Base-by-base conservation (phyloP, 1,140 invertebrate species). In the Tribolium madens region DNA sequence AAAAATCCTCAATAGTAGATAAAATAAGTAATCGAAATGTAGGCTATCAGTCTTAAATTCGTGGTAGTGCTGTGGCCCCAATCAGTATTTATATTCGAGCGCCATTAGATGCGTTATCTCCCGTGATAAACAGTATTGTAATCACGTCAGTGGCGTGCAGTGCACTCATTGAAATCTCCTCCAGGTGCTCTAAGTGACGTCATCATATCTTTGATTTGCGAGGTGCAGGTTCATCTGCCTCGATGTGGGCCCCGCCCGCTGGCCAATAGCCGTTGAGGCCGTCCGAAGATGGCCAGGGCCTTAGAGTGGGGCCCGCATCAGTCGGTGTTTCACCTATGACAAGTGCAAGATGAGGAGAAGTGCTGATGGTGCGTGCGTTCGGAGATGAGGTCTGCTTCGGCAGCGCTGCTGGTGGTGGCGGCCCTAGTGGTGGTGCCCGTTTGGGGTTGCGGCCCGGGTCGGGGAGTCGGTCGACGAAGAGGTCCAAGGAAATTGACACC, bases 401-500 rank as follows among this genome's bases (percentile, higher is more conserved):
- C 78, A 75, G 86, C 76, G 83, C 81, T 50, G 74, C 83, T 82
- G 57, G 69, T 84, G 57, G 81, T 82, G 57, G 68, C 83, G 57
- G 81, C 76, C 77, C 78, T 82, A 36, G 78, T 80, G 64, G 48
- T 77, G 76, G 81, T 60, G 60, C 73, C 78, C 18, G 21, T 26
- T 3, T 68, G 77, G 14, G 91, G 89, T 76, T 97, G 97, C 88
- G 96, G 96, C 72, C 96, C 96, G n/a, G 95, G 96, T 76, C 89
- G 96, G 79, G 94, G 95, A 73, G 91, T 91, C 74, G 92, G 93
- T 33, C 89, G 93, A 73, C 89, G 93, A 73, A 88, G 92, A 68
- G 88, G 89, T 53, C 89, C 91, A 68, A 90, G 94, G 78, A 97
- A 97, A 86, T 89, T 96, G 68, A 96, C 94, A 48, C 96, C 96